A percentile compares a stretch with the other conserved stretches of the same genome.
These are phyloP conservation scores for Ranitomeya variabilis DNA, from an alignment of 2,113 vertebrate species.

Conservation along the genomic window DNA sequence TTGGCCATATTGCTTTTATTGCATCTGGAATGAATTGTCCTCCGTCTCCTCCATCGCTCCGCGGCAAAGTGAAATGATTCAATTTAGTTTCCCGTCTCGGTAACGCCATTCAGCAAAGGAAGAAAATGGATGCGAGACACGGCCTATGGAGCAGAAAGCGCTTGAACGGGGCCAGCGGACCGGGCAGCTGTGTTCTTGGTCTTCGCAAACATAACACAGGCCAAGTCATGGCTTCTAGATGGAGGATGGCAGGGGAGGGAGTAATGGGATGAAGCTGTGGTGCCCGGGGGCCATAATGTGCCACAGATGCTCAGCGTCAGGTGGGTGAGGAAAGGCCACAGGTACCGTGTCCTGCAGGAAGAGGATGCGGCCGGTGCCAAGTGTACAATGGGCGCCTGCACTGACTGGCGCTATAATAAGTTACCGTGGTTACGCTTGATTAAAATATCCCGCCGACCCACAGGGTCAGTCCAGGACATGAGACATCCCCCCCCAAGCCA, in stretches of 20 bases:
- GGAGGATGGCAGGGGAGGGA: not conserved
- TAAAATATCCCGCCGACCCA: no score
- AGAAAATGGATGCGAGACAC: slow-evolving; percentile 10
- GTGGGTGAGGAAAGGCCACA: not conserved
- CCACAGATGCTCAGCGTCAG: not conserved
- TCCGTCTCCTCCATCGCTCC: no score
- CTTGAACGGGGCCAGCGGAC: not conserved
- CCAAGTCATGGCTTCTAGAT: not conserved
- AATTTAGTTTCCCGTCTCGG: not conserved
- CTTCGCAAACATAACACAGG: not conserved
- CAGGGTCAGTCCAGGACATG: no score
- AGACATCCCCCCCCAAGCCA: no score
- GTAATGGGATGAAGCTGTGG: not conserved
- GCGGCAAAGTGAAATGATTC: not conserved
- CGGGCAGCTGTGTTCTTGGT: not conserved
- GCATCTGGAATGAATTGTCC: slow-evolving; percentile 23
- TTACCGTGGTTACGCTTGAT: no score
- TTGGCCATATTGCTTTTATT: slow-evolving; percentile 18
- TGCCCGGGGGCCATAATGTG: not conserved
- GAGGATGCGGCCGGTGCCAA: not conserved
- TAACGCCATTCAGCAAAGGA: not conserved
- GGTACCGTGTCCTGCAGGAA: not conserved
- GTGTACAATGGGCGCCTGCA: not conserved
- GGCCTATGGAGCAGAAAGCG: not conserved
- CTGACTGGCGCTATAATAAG: no score